Base-by-base conservation (phyloP, 2,113 vertebrate genomes). In the Leiothrix lutea region DNA sequence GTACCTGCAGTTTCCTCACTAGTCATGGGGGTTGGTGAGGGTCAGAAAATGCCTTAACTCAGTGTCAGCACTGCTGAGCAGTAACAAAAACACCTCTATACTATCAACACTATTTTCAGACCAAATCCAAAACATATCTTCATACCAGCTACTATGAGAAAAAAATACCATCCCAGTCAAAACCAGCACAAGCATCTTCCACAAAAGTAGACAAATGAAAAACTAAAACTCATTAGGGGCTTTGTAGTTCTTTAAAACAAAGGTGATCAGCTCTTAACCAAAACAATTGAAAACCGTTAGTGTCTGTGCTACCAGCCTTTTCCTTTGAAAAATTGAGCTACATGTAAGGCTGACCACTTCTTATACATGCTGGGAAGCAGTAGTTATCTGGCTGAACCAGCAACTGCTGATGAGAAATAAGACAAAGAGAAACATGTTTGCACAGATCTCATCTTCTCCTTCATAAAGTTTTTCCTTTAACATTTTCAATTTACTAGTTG, bases 1-100 rank as follows among this genome's bases (percentile, higher is more conserved):
- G 31, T 23, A 9, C 13, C 20, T 1, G 0, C n/a, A 35, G 25
- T 12, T 21, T 48, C 40, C 61, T 56, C 0, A 0, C 26, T 50
- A 12, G 8, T 18, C 19, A 22, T 48, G n/a, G 14, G 5, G 5
- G 5, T 4, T 28, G 51, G 11, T 47, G 35, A 61, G 54, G 6
- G 31, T 20, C 61, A 61, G 33, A 56, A 66, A 44, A 50, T 8
- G 13, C 35, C 15, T 56, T 18, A 35, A 11, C 19, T 54, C 54
- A 44, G 67, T 31, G n/a, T 15, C 28, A 44, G 35, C 16, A 38
- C 8, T 50, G 47, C 40, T 62, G 35, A 56, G 35, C 42, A 62
- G 8, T 8, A 44, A 19, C 31, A 12, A 56, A 69, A 54, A 4
- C 26, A 42, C 16, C 35, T 36, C 47, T 48, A 7, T 7, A 15